Conservation (phyloP, 2,797 vertebrate species). For the Pangasius larnaudii region DNA sequence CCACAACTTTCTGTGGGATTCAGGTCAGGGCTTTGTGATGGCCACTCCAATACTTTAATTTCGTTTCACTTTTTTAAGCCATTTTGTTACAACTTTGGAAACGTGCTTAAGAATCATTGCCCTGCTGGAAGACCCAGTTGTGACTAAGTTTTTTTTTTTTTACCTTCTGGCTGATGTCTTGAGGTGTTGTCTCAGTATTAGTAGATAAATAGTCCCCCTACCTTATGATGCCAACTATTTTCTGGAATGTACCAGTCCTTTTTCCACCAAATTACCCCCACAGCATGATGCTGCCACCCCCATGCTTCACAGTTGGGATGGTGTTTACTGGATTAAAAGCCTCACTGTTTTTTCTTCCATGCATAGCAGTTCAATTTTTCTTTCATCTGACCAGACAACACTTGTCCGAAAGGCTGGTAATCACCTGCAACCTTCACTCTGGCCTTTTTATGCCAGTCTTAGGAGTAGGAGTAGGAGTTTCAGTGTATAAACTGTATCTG, state of each 20-base stretch:
- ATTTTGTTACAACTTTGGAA: background rate
- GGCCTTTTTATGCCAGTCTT: too few species aligned
- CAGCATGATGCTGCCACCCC: background rate
- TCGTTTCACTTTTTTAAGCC: background rate
- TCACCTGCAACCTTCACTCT: too few species aligned
- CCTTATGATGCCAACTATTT: background rate
- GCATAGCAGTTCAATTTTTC: background rate
- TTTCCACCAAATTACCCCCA: too few species aligned
- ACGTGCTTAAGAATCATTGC: background rate
- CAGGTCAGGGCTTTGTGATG: too few species aligned
- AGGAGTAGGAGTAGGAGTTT: too few species aligned
- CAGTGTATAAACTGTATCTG: too few species aligned
- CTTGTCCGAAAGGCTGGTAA: too few species aligned
- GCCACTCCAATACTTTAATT: too few species aligned
- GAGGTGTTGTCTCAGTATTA: background rate
- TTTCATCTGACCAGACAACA: background rate
- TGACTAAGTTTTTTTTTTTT: background rate
- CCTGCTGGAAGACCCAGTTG: background rate
- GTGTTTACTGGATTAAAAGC: background rate
- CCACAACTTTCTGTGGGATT: too few species aligned
- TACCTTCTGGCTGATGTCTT: background rate
- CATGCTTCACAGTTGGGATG: background rate
- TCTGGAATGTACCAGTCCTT: background rate
- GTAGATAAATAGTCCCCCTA: background rate
- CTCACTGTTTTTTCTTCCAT: background rate